Conservation (phyloP, 1,140 invertebrate genomes). For the Trichoplusia ni region DNA sequence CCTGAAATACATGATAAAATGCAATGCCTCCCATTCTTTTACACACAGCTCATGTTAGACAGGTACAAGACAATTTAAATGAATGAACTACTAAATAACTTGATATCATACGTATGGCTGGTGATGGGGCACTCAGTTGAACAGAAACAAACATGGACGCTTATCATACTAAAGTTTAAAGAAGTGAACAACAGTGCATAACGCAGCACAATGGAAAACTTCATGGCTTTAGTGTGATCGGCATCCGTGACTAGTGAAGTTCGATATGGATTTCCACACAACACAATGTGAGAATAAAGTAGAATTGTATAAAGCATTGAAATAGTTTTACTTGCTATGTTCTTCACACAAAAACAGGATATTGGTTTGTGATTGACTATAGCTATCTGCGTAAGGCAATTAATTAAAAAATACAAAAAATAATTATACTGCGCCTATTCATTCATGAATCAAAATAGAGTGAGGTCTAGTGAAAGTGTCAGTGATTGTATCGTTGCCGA, state of each 20-base stretch:
- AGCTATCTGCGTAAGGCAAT: too few relatives aligned
- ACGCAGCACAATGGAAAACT: not conserved
- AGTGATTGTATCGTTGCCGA: too few relatives aligned
- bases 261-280: constrained; percentile 16
- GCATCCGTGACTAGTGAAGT: not conserved
- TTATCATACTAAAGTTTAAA: not conserved
- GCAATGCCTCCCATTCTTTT: constrained; percentile 64
- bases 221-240: constrained; percentile 19
- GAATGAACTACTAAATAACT: constrained; percentile 19
- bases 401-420: too few relatives aligned
- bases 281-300: constrained; percentile 13
- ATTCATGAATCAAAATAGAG: too few relatives aligned
- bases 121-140: constrained; percentile 9
- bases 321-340: not conserved
- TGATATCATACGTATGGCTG: constrained; percentile 1
- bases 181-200: not conserved
- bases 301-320: constrained; percentile 4
- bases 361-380: too few relatives aligned
- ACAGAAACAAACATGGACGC: constrained; percentile 13
- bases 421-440: too few relatives aligned
- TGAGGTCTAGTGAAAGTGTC: too few relatives aligned
- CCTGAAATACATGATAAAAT: constrained; percentile 86
- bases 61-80: constrained; percentile 22
- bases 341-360: too few relatives aligned
- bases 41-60: constrained; percentile 34